Base-by-base conservation (phyloP, 2,797 vertebrate genomes). In the Xerus rutilus region DNA sequence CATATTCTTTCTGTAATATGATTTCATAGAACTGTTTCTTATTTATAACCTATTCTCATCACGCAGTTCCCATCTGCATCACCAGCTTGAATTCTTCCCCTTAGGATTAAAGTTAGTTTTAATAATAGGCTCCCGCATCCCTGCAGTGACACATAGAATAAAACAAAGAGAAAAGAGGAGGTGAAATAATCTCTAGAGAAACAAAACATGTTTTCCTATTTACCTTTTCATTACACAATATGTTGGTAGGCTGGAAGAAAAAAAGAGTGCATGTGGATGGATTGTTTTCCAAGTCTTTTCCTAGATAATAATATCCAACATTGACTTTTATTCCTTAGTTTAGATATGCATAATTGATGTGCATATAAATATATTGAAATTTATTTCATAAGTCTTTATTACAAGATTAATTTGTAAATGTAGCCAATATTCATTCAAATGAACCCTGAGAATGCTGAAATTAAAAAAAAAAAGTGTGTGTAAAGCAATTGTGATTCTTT, bases 71-170 rank as follows among this genome's bases (percentile, higher is more conserved):
- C 98, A 98, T 98, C 97, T 98, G 98, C 57, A 96, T 95, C 95
- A 96, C 94, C 98, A 98, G 98, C 96, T 98, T 98, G 97, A 96
- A 96, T 97, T 96, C 90, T 92, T 98, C 97, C 98, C 97, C 97
- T 96, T 85, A 97, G 98, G 98, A 98, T 94, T 97, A 93, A 95
- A 87, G 96, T 84, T 95, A 97, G 85, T 97, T 98, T 98, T 97
- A 98, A 98, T 98, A 98, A 98, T 93, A 98, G 92, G 70, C 87
- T 98, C 78, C 95, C 95, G 97, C 89, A 97, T 92, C 95, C 96
- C 76, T 86, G 87, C 18, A 97, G 96, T 96, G 98, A 97, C 95
- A 92, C 94, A 90, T 93, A 96, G 96, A 90, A 96, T 96, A 97
- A 98, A 98, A 98, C 93, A 98, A 96, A 97, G 72, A 97, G 69